Percentiles rank a stretch among this genome's conserved stretches.
Evolutionary conservation across 2,888 invertebrate species (phyloP).

Genomic region (Plebejus anna): DNA sequence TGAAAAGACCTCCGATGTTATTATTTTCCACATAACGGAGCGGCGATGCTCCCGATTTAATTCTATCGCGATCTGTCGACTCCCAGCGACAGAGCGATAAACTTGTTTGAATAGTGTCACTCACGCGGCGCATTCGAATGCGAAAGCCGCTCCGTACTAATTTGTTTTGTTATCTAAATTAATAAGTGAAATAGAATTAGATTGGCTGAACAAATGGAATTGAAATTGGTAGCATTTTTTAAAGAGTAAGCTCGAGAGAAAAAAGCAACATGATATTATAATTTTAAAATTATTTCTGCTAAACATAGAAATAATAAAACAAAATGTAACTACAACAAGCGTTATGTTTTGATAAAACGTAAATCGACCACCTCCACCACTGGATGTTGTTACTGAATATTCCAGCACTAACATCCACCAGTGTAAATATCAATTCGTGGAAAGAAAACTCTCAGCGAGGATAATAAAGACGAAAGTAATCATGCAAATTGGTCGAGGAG

Average conservation of each 20-base stretch:
- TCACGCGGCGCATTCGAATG: constrained; percentile 15
- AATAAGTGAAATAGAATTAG: constrained; percentile 1
- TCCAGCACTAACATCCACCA: not conserved
- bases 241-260: not conserved
- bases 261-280: not conserved
- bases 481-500: constrained; percentile 76
- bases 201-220: constrained; percentile 18
- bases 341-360: not conserved
- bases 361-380: not conserved
- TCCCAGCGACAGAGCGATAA: constrained; percentile 76
- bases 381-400: too few relatives aligned
- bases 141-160: constrained; percentile 14
- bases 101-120: constrained; percentile 57
- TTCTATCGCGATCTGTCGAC: constrained; percentile 77
- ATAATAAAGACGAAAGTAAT: constrained; percentile 80
- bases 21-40: constrained; percentile 78
- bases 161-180: constrained; percentile 17
- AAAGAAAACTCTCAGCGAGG: constrained; percentile 49
- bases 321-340: not conserved
- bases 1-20: constrained; percentile 75
- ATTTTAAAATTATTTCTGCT: not conserved
- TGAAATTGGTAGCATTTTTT: not conserved
- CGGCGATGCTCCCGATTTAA: constrained; percentile 75
- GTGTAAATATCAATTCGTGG: constrained; percentile 36
- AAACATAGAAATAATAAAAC: not conserved